Percentiles rank a stretch among this genome's conserved stretches.
Evolutionary conservation across 2,113 vertebrate genomes (phyloP).

Genomic region (Oxyruncus cristatus): DNA sequence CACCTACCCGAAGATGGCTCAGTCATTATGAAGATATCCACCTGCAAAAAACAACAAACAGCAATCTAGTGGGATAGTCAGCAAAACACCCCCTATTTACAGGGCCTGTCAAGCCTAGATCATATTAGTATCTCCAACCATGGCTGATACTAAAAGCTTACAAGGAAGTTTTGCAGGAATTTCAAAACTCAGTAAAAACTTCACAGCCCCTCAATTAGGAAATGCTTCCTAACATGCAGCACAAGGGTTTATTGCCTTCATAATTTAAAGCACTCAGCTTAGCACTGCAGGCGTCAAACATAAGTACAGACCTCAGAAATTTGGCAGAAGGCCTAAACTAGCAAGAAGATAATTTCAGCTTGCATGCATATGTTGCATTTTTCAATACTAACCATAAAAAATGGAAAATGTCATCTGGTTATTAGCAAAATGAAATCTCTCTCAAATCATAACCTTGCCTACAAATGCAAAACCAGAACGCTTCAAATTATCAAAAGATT

Average conservation of each 20-base stretch:
- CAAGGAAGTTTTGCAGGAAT: neutral
- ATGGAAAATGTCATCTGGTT: neutral
- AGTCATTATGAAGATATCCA: constrained; percentile 92
- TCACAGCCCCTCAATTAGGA: neutral
- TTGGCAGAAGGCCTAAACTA: neutral
- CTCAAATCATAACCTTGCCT: neutral
- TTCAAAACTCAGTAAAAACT: neutral
- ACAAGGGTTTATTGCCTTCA: neutral
- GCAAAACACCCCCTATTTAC: neutral
- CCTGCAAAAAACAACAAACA: constrained; percentile 68
- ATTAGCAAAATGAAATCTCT: neutral
- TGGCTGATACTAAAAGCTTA: neutral
- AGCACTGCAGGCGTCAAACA: neutral
- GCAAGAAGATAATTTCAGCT: neutral
- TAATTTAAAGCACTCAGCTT: neutral
- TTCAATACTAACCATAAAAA: neutral
- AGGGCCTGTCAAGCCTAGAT: neutral
- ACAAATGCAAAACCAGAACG: neutral
- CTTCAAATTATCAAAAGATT: neutral
- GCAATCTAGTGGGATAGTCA: neutral
- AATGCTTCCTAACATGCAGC: neutral
- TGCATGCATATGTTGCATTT: neutral
- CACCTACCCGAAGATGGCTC: constrained; percentile 92
- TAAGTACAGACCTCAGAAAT: neutral
- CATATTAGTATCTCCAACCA: neutral